phyloP scores from a whole-genome alignment of 1,140 invertebrate species.

The Drosophila kohkoa region DNA sequence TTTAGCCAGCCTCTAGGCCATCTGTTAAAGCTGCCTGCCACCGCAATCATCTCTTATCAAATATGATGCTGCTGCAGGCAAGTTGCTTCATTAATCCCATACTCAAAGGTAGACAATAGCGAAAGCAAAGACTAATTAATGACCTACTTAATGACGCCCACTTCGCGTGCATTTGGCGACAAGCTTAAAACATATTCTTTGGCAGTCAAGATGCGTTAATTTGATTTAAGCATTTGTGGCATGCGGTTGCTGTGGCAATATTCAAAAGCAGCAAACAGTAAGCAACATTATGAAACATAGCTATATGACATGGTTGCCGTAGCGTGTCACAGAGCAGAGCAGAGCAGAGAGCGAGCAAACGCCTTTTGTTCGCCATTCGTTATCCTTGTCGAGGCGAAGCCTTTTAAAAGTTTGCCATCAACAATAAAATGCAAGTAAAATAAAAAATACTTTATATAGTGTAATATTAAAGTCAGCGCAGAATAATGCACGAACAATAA shows the following conservation, averaged over 20 bases:
- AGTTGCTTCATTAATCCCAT: not conserved
- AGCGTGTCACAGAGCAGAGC: conserved; percentile 39
- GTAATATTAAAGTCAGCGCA: conserved; percentile 35
- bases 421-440: conserved; percentile 26
- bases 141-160: not conserved
- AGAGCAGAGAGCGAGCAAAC: conserved; percentile 12
- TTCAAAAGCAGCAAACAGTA: conserved; percentile 23
- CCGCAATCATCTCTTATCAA: not conserved
- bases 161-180: not conserved
- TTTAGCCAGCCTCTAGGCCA: not conserved
- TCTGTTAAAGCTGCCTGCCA: not conserved
- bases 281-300: conserved; percentile 1
- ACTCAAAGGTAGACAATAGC: not conserved
- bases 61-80: not conserved
- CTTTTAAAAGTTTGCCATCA: conserved; percentile 37
- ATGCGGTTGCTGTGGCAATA: conserved; percentile 43
- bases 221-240: conserved; percentile 74
- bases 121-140: not conserved
- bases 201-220: conserved; percentile 68
- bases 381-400: conserved; percentile 16
- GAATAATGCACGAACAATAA: conserved; percentile 36
- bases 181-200: not conserved
- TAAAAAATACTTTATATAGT: conserved; percentile 20
- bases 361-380: conserved; percentile 46
- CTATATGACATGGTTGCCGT: conserved; percentile 51